These are phyloP conservation scores for Drosophila albomicans DNA, from an alignment of 1,140 invertebrate genomes.

Conservation along the genomic window DNA sequence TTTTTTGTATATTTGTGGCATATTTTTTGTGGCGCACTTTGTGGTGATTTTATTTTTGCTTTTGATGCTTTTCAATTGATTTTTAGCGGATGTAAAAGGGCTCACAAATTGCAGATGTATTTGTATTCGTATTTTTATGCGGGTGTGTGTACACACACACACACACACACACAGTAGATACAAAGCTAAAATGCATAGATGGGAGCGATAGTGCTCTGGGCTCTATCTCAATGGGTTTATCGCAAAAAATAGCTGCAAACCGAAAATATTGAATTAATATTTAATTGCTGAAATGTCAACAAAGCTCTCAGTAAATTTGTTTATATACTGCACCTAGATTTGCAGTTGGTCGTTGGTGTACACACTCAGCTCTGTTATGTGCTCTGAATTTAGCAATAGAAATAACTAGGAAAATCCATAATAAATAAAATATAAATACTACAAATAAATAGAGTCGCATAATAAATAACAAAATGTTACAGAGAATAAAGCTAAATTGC, in stretches of 20 bases:
- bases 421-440: too few species aligned
- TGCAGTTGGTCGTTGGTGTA: background rate
- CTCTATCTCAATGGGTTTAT: conserved; percentile 10
- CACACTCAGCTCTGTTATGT: background rate
- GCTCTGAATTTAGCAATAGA: too few species aligned
- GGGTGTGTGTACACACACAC: conserved; percentile 1
- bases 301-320: background rate
- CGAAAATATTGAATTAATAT: conserved; percentile 33
- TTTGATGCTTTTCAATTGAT: conserved; percentile 43
- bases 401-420: too few species aligned
- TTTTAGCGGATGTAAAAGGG: conserved; percentile 36
- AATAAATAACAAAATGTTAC: too few species aligned
- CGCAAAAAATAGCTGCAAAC: conserved; percentile 1
- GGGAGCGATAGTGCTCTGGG: background rate
- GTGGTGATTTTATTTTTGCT: conserved; percentile 51
- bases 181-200: conserved; percentile 1
- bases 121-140: background rate
- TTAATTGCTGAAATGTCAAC: conserved; percentile 29
- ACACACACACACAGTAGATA: too few species aligned
- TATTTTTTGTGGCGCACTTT: conserved; percentile 61
- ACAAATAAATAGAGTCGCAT: too few species aligned
- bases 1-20: conserved; percentile 45
- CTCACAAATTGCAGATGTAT: conserved; percentile 27
- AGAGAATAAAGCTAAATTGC: too few species aligned
- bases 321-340: background rate